Evolutionary conservation across 1,140 invertebrate genomes (phyloP).

Genomic region (Anadara kagoshimensis): DNA sequence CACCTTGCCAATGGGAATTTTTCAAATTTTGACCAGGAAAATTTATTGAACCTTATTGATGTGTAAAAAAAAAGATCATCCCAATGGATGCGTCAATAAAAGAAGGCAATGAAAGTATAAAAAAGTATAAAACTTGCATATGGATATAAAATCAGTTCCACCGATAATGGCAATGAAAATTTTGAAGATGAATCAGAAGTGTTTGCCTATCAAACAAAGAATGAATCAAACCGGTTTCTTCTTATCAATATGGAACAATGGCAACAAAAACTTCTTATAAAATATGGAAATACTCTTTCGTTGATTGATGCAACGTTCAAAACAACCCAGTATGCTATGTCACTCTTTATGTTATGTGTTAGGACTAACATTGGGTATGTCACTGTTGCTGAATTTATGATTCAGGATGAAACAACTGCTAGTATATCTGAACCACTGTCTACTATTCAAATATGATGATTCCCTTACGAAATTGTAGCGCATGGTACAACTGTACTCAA

Average conservation of each 20-base stretch:
- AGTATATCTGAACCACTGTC: neutral
- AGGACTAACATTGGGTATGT: conserved; percentile 3
- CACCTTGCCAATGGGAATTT: neutral
- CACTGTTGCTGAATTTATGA: conserved; percentile 6
- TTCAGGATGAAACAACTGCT: conserved; percentile 1
- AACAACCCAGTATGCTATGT: conserved; percentile 17
- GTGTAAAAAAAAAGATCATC: neutral
- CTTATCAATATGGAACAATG: conserved; percentile 30
- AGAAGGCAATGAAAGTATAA: no score
- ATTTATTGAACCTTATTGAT: conserved; percentile 9
- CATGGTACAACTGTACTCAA: no score
- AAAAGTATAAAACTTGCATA: no score
- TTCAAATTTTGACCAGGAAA: conserved; percentile 16
- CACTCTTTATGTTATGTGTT: neutral
- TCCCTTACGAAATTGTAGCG: no score
- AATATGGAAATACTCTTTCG: neutral
- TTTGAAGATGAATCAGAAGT: no score
- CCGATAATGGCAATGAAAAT: no score
- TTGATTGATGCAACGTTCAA: conserved; percentile 17
- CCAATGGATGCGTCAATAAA: neutral
- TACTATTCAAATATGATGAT: neutral
- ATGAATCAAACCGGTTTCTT: no score
- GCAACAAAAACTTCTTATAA: conserved; percentile 26
- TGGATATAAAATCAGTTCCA: no score
- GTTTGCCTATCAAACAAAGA: no score